Conservation (phyloP, 2,797 vertebrate genomes). For the Loris lydekkerianus region DNA sequence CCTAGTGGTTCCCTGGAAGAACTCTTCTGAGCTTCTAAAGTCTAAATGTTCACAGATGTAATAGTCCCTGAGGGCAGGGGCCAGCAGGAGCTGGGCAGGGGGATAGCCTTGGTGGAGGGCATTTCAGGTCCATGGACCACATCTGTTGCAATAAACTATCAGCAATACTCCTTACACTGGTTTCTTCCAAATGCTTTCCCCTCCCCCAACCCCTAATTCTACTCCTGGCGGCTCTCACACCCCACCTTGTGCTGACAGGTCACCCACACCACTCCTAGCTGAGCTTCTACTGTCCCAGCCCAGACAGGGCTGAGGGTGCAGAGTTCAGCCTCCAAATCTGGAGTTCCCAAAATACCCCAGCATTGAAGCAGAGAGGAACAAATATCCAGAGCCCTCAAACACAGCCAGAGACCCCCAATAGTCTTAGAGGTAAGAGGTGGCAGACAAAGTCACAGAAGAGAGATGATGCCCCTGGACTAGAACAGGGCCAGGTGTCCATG, state of each 20-base stretch:
- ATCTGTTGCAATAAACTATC: slow-evolving; percentile 70
- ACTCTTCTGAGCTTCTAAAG: slow-evolving; percentile 68
- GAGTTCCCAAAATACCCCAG: not conserved
- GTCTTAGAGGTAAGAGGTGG: not conserved
- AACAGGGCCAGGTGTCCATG: rapidly evolving
- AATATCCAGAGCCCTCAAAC: not conserved
- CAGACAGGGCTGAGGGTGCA: not conserved
- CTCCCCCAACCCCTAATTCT: rapidly evolving
- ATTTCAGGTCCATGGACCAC: not conserved
- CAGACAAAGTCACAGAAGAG: not conserved
- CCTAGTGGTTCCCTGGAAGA: slow-evolving; percentile 78
- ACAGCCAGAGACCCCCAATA: not conserved
- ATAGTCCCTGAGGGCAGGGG: not conserved
- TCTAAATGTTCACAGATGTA: slow-evolving; percentile 39
- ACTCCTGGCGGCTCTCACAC: not conserved
- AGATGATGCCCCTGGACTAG: not conserved
- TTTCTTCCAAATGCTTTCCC: not conserved
- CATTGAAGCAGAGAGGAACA: not conserved
- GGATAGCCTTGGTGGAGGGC: not conserved
- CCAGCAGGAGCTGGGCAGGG: not conserved
- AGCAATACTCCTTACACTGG: not conserved
- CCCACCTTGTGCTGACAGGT: rapidly evolving
- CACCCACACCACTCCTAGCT: not conserved
- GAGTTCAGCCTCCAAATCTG: not conserved
- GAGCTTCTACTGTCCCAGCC: not conserved